phyloP scores from a whole-genome alignment of 2,797 vertebrate genomes.

The Urophycis tenuis region DNA sequence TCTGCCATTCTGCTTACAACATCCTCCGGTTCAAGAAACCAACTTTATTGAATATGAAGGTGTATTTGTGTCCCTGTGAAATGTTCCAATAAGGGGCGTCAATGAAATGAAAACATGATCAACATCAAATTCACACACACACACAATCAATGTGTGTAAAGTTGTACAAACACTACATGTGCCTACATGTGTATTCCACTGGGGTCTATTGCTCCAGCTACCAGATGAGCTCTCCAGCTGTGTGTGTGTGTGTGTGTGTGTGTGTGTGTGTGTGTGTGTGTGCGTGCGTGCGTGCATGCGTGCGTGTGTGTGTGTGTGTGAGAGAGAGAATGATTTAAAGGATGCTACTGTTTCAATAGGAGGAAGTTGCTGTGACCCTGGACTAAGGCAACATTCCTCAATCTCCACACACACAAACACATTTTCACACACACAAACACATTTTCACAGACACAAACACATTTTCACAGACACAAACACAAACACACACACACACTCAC shows the following conservation, averaged over 20 bases:
- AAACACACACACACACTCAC: too few relatives aligned
- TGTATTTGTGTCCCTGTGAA: too few relatives aligned
- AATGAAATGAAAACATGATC: too few relatives aligned
- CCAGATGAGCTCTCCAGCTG: background rate
- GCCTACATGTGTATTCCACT: background rate
- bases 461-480: too few relatives aligned
- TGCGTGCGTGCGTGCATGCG: background rate
- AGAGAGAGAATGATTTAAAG: conserved; percentile 33
- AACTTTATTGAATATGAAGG: background rate
- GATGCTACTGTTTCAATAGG: conserved; percentile 73
- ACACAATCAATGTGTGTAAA: background rate
- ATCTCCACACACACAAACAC: conserved; percentile 13
- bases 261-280: conserved; percentile 11
- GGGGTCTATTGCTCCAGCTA: background rate
- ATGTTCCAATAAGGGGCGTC: too few relatives aligned
- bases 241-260: background rate
- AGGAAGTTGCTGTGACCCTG: conserved; percentile 60
- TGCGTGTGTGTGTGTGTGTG: background rate
- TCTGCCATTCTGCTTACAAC: too few relatives aligned
- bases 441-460: too few relatives aligned
- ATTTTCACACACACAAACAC: too few relatives aligned
- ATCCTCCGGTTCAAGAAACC: too few relatives aligned
- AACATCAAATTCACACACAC: background rate
- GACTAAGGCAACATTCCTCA: conserved; percentile 42
- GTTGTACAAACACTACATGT: background rate